Evolutionary conservation across 92 coral and sea anemone species (phyloP).

Genomic region (Siderastrea siderea): DNA sequence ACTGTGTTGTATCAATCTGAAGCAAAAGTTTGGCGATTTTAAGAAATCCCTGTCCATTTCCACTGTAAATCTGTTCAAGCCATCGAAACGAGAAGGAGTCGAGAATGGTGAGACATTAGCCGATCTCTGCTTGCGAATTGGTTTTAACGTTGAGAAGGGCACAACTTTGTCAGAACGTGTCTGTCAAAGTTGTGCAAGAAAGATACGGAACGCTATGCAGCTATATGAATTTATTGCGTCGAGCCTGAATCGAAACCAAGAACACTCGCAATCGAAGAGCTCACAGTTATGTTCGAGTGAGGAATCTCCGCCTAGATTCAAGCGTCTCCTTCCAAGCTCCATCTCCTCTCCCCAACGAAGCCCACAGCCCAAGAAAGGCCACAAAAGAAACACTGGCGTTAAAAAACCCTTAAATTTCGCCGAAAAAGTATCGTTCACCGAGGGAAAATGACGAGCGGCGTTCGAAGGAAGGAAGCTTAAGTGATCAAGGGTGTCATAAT

Average conservation of each 20-base stretch:
- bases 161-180: conserved; percentile 24
- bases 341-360: conserved; percentile 53
- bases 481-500: conserved; percentile 17
- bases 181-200: conserved; percentile 56
- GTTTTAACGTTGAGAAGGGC: conserved; percentile 14
- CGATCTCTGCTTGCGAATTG: conserved; percentile 32
- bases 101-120: conserved; percentile 27
- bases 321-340: conserved; percentile 32
- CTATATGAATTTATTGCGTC: conserved; percentile 16
- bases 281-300: background rate
- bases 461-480: background rate
- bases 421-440: background rate
- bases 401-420: conserved; percentile 16
- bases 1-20: conserved; percentile 57
- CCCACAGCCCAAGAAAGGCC: conserved; percentile 33
- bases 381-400: background rate
- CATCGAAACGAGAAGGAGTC: conserved; percentile 45
- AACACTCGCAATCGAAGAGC: background rate
- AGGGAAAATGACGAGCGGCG: background rate
- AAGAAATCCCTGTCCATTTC: conserved; percentile 44
- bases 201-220: conserved; percentile 22
- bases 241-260: conserved; percentile 3
- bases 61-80: conserved; percentile 58
- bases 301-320: conserved; percentile 21
- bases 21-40: conserved; percentile 55